Base-by-base conservation (phyloP, 53 echinoderm and acorn worm species). In the Zoroaster sp. region DNA sequence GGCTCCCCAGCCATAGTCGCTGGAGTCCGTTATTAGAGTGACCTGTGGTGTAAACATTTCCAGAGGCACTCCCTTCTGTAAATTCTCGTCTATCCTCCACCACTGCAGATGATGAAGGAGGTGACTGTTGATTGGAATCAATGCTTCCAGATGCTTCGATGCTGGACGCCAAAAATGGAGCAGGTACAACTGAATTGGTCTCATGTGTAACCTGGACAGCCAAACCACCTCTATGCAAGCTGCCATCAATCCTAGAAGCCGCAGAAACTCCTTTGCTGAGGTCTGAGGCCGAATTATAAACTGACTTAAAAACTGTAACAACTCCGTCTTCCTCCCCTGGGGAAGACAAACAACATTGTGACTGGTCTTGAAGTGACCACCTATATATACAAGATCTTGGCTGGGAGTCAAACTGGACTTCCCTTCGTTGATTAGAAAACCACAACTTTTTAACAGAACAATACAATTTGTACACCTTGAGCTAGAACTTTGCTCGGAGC, bases 191-290 rank as follows among this genome's bases (percentile, higher is more conserved):
- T 90, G 86, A 34, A 85, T 28, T 8, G 75, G 68, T 30, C 90
- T 42, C 90, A 90, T 90, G 25, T 59, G 54, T 4, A 90, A 15
- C 37, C 85, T 63, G 49, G 74, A 83, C 20, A 69, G 45, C 6
- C 31, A 70, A n/a, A 90, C 83, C 28, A 85, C 43, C 18, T 67
- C 90, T 33, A 90, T 85, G 14, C 74, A 66, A 37, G 85, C 85
- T 37, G 85, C 90, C 83, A 85, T 66, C 5, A 75, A 39, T 0
- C 90, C 85, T 11, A 90, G 11, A 8, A 83, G 65, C 1, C 45
- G 43, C 21, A 85, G 68, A 31, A 74, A 83, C 39, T 42, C 45
- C 25, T 21, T 34, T 0, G 90, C 85, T 0, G 45, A 17, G 11
- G 52, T n/a, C n/a, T 77, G 49, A 52, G 52, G 35, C 35, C 8